phyloP scores from a whole-genome alignment of 2,797 vertebrate species.

The Caiman crocodilus region DNA sequence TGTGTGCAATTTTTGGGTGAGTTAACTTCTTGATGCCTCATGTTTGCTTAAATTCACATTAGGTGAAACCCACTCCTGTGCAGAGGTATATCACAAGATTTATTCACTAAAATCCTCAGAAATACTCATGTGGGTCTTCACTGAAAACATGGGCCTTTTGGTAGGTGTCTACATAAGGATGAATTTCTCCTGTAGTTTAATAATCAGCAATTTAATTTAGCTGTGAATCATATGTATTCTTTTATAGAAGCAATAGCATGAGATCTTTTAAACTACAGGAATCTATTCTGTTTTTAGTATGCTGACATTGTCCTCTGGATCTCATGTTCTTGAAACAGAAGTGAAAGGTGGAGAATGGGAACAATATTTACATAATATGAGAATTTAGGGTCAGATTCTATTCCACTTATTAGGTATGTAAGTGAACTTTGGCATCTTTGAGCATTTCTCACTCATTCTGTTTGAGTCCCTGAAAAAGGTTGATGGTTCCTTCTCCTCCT shows the following conservation, averaged over 20 bases:
- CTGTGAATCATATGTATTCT: not conserved
- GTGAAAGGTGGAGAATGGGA: not conserved
- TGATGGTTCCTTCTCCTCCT: no score
- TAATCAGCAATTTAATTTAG: not conserved
- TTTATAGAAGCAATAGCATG: not conserved
- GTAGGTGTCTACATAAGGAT: not conserved
- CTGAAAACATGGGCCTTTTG: not conserved
- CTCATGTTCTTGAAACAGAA: not conserved
- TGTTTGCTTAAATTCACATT: not conserved
- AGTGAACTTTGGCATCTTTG: no score
- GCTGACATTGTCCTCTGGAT: not conserved
- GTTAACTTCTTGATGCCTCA: not conserved
- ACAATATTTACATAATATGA: not conserved
- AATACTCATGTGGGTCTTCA: not conserved
- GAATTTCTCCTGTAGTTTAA: not conserved
- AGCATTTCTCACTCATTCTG: no score
- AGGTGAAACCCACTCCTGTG: not conserved
- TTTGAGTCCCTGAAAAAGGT: no score
- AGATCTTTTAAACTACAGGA: not conserved
- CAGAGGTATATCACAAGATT: not conserved
- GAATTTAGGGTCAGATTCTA: no score
- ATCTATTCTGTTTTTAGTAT: not conserved
- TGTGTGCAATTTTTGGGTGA: not conserved
- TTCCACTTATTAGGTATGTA: no score
- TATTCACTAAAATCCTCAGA: not conserved